phyloP scores from a whole-genome alignment of 2,888 invertebrate species.

The Mongoloraphidia duomilia region DNA sequence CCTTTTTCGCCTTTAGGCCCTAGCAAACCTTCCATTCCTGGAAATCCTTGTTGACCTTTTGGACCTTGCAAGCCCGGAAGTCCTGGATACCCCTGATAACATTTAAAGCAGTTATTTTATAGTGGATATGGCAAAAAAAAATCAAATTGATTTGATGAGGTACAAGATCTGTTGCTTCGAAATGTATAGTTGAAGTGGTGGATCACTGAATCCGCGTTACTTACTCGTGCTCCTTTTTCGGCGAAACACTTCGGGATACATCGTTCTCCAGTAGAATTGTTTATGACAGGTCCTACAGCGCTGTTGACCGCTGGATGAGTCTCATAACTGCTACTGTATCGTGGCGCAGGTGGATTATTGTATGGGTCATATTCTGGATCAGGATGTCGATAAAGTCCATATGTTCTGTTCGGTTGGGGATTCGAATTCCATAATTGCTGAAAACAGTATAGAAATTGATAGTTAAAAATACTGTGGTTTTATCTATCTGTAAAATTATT shows the following conservation, averaged over 20 bases:
- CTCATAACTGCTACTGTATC: slow-evolving; percentile 33
- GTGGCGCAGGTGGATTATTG: slow-evolving; percentile 2
- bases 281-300: slow-evolving; percentile 33
- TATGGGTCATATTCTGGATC: slow-evolving; percentile 8
- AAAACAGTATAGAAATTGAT: not conserved
- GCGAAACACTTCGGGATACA: slow-evolving; percentile 80
- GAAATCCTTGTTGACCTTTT: slow-evolving; percentile 64
- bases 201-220: slow-evolving; percentile 16
- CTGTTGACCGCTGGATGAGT: slow-evolving; percentile 32
- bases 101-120: not conserved
- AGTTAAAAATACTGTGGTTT: no score
- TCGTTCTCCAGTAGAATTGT: slow-evolving; percentile 47
- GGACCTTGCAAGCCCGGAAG: slow-evolving; percentile 54
- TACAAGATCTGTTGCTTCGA: no score
- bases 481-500: no score
- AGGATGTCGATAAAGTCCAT: slow-evolving; percentile 21
- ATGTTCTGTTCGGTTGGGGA: not conserved
- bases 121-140: not conserved
- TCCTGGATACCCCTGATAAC: slow-evolving; percentile 68
- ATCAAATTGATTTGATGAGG: not conserved
- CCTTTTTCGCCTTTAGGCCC: slow-evolving; percentile 85
- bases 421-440: slow-evolving; percentile 2
- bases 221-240: slow-evolving; percentile 69
- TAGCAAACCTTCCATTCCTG: slow-evolving; percentile 70
- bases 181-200: not conserved